Base-by-base conservation (phyloP, 2,797 vertebrate species). In the Spondyliosoma cantharus region DNA sequence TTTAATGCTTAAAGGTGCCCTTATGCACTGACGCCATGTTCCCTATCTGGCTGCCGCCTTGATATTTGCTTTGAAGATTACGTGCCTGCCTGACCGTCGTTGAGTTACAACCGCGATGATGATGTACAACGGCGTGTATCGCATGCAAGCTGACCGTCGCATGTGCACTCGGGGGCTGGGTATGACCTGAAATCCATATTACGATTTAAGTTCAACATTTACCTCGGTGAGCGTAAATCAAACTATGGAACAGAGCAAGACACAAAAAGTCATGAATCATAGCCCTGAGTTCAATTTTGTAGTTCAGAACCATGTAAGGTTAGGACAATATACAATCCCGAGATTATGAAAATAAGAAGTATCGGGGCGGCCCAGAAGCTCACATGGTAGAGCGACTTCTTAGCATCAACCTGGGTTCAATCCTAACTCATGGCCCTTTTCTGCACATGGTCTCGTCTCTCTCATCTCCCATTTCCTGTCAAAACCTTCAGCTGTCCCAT, bases 61-160 rank as follows among this genome's bases (percentile, higher is more conserved):
- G 77, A 87, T 87, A 81, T 89, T 90, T 86, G 85, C 88, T 92
- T 91, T 90, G 80, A 90, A 88, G 85, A 91, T 85, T 88, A 81
- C 59, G 69, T 66, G 56, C 56, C 74, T 59, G 76, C 45, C 83
- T 73, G 75, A 76, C 89, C 49, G 61, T 83, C 65, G 27, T 57
- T 54, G 76, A 84, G 67, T 75, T 85, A 59, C 67, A 63, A 25
- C 65, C 56, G 37, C 56, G 14, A 27, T 60, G 63, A 79, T 84
- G 67, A 87, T 74, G 77, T 81, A 74, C 50, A 81, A 66, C 73
- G 69, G 62, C 54, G 64, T 59, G 79, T 58, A 15, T 54, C 19
- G 62, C 67, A 29, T 49, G 66, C 12, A 37, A 29, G 54, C 70
- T 52, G 25, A n/a, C 29, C 29, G 22, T 14, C 53, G 37, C 46